Evolutionary conservation across 1,140 invertebrate species (phyloP), one percentile per base, ranked within the genome.

Genomic region (Hetaerina americana): DNA sequence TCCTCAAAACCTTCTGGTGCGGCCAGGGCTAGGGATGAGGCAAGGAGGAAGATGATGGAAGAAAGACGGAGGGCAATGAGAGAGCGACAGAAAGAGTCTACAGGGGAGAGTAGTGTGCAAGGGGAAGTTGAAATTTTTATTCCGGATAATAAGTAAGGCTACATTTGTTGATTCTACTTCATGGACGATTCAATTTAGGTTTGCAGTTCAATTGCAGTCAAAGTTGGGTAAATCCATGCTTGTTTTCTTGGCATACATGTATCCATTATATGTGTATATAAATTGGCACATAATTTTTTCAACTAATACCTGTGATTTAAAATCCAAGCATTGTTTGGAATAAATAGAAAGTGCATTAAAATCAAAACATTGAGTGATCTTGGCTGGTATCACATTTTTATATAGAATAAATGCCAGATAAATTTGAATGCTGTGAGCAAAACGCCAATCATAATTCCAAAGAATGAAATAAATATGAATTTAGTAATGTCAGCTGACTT

Each of bases 1-100:
- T 2, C 12, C 15, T 82, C 83, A 66, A 83, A 82, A 18, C 81
- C 79, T 73, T 82, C 84, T 72, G 84, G 84, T 77, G 81, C 82
- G 22, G 79, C 82, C 1, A 84, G 89, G 76, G 87, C 89, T 27
- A 82, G 92, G 1, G 93, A 95, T 77, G 89, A 91, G 69, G 88
- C 90, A 27, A 84, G 93, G 72, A 89, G 90, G 74, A 89, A 90
- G 76, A 84, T 95, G 83, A 79, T 94, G 68, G 92, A 93, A 77
- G 90, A 91, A 76, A 87, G 86, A 75, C 84, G 71, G 82, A 82
- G 22, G 22, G 40, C 40, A 57, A 57, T 57, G 40, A 57, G 40
- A 12, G 40, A 57, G 22, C 15, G 10, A n/a, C 40, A 57, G 10
- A 57, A 57, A n/a, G 40, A n/a, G 22, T 18, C 15, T 2, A 12